Evolutionary conservation across 2,113 vertebrate species (phyloP).

Genomic region (Calyptomena viridis): DNA sequence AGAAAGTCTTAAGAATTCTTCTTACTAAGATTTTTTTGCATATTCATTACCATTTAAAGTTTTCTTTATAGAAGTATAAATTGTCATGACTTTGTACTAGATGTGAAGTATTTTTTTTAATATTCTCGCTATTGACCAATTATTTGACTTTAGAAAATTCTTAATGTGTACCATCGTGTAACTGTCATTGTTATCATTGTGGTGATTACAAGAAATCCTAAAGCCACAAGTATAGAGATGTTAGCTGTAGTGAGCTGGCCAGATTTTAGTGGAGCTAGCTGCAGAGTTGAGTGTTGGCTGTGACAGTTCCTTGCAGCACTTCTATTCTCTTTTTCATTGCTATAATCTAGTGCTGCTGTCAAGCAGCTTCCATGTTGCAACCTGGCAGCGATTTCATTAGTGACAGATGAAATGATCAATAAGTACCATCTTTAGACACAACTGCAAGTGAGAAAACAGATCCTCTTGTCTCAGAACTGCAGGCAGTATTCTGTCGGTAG

Average conservation of each 20-base stretch:
- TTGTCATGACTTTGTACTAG: not conserved
- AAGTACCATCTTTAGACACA: not conserved
- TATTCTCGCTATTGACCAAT: not conserved
- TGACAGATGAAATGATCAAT: not conserved
- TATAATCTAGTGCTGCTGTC: not conserved
- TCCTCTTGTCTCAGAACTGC: not conserved
- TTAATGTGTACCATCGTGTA: not conserved
- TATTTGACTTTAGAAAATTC: not conserved
- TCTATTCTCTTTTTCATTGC: not conserved
- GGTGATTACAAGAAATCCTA: not conserved
- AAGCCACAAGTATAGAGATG: not conserved
- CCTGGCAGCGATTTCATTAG: not conserved
- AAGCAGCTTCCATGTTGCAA: not conserved
- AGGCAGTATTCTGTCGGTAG: not conserved
- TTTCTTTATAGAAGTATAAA: not conserved
- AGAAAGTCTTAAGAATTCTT: constrained; percentile 8
- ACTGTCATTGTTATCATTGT: not conserved
- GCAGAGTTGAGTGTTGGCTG: not conserved
- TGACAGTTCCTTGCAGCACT: not conserved
- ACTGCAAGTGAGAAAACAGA: not conserved
- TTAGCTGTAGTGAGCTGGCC: not conserved
- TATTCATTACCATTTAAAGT: constrained; percentile 9
- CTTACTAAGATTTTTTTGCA: not conserved
- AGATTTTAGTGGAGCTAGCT: not conserved
- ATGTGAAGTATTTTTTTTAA: not conserved